Percentiles rank a stretch among this genome's conserved stretches.
phyloP scores from a whole-genome alignment of 2,113 vertebrate genomes.

The Nothobranchius furzeri region DNA sequence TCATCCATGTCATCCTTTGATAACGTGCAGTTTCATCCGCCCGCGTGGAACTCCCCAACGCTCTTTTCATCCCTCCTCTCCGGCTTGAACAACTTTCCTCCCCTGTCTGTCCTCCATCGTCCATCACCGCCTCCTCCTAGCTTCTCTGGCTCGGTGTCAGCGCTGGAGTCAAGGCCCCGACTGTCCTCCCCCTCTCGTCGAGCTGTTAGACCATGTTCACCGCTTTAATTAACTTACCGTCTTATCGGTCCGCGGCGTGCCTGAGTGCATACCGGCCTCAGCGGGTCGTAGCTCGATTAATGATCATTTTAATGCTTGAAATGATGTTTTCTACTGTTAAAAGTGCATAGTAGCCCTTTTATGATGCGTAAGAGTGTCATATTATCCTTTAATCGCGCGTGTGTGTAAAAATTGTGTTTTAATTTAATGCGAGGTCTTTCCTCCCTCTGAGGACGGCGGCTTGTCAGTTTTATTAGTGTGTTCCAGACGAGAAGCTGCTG shows the following conservation, averaged over 20 bases:
- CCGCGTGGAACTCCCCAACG: slow-evolving; percentile 8
- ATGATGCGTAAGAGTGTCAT: slow-evolving; percentile 2
- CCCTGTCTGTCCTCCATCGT: slow-evolving; percentile 69
- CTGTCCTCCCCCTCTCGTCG: slow-evolving; percentile 71
- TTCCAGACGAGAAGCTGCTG: slow-evolving; percentile 75
- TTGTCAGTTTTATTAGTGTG: slow-evolving; percentile 73
- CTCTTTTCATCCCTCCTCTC: slow-evolving; percentile 22
- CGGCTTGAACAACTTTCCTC: slow-evolving; percentile 59
- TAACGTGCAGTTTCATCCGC: slow-evolving; percentile 32
- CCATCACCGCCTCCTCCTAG: slow-evolving; percentile 63
- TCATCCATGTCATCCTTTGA: slow-evolving; percentile 19
- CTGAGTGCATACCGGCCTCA: slow-evolving; percentile 21
- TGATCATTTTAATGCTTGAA: background rate
- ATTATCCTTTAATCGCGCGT: slow-evolving; percentile 30
- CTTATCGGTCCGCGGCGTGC: slow-evolving; percentile 67
- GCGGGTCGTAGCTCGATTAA: background rate
- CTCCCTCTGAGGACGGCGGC: slow-evolving; percentile 32
- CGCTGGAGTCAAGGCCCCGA: slow-evolving; percentile 75
- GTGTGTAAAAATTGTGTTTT: slow-evolving; percentile 31
- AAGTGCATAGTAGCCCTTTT: too few relatives aligned
- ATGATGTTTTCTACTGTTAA: background rate
- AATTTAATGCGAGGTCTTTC: slow-evolving; percentile 33
- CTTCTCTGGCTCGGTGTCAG: slow-evolving; percentile 65
- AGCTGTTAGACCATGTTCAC: slow-evolving; percentile 72
- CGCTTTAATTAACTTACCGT: slow-evolving; percentile 79